Base-by-base conservation (phyloP, 2,113 vertebrate genomes). In the Eulemur rufifrons region DNA sequence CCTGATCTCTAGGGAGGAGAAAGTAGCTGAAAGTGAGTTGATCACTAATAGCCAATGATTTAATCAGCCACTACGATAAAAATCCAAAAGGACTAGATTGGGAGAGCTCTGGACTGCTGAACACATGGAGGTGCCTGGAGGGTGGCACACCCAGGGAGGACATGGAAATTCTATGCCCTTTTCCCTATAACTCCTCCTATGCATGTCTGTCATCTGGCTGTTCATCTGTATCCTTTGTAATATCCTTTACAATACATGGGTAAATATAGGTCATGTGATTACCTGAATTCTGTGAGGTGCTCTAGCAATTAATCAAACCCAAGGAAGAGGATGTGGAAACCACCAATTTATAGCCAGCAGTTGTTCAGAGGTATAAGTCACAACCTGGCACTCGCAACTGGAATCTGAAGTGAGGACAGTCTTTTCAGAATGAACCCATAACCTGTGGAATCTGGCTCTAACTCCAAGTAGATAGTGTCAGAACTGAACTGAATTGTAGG, bases 181-280 rank as follows among this genome's bases (percentile, higher is more conserved):
- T 45, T 37, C 23, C 66, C 7, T 20, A 1, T 29, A 13, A 11
- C 1, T 61, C 47, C 5, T 2, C 0, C 39, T 45, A 18, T n/a
- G 9, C 2, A 9, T 59, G 9, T 71, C n/a, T 37, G 71, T 20
- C 14, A 34, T 32, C 5, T n/a, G 32, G 6, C 1, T 61, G 32
- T 59, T 45, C 10, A n/a, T 37, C 32, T 29, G 21, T 20, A 59
- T 27, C 10, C 14, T 71, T 25, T 82, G 45, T n/a, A 66, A 34
- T n/a, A 32, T 23, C 0, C 7, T 91, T 69, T 56, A 69, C n/a
- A 73, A 59, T 39, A 69, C 34, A 59, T 56, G 2, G 50, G 14
- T 32, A 90, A 54, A 80, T 25, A 68, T 17, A 56, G 34, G 11
- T 42, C 56, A 56, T 15, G 8, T 68, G 20, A 27, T 25, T 88